A percentile compares a stretch with the other conserved stretches of the same genome.
These are phyloP conservation scores for Allophyes oxyacanthae DNA, from an alignment of 2,888 invertebrate genomes.

Conservation along the genomic window DNA sequence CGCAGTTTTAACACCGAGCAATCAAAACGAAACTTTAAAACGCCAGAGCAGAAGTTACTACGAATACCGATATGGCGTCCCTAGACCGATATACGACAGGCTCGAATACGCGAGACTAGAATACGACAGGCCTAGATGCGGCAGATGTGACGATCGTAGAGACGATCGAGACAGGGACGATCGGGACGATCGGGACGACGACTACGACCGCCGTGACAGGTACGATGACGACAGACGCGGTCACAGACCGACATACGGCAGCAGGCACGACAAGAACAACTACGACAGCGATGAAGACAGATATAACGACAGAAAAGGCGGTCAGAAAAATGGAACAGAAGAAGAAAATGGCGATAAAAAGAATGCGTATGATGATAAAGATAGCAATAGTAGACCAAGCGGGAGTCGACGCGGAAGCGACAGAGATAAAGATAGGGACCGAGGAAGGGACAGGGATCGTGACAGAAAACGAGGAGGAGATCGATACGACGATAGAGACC, in stretches of 20 bases:
- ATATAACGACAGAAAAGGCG: conserved; percentile 65
- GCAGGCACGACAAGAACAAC: conserved; percentile 73
- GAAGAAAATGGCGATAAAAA: conserved; percentile 76
- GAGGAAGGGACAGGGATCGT: conserved; percentile 69
- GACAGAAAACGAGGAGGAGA: conserved; percentile 54
- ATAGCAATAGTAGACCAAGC: conserved; percentile 61
- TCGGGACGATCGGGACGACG: conserved; percentile 63
- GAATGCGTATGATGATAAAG: conserved; percentile 69
- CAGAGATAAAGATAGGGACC: conserved; percentile 71
- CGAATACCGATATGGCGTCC: conserved; percentile 74
- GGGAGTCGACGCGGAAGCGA: conserved; percentile 69
- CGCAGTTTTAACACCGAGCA: conserved; percentile 64
- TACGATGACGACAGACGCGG: conserved; percentile 66
- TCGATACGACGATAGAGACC: conserved; percentile 78
- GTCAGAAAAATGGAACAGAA: conserved; percentile 75
- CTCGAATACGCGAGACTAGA: conserved; percentile 61
- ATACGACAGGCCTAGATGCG: conserved; percentile 74
- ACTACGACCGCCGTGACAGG: conserved; percentile 65
- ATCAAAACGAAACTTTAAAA: conserved; percentile 61
- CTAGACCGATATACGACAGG: conserved; percentile 72
- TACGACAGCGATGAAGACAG: conserved; percentile 70
- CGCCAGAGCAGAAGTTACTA: conserved; percentile 81
- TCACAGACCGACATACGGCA: conserved; percentile 77
- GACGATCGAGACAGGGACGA: conserved; percentile 63
- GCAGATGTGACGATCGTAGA: conserved; percentile 71